These are phyloP conservation scores for Hemicentrotus pulcherrimus DNA, from an alignment of 35 echinoderm and acorn worm genomes.

Conservation along the genomic window DNA sequence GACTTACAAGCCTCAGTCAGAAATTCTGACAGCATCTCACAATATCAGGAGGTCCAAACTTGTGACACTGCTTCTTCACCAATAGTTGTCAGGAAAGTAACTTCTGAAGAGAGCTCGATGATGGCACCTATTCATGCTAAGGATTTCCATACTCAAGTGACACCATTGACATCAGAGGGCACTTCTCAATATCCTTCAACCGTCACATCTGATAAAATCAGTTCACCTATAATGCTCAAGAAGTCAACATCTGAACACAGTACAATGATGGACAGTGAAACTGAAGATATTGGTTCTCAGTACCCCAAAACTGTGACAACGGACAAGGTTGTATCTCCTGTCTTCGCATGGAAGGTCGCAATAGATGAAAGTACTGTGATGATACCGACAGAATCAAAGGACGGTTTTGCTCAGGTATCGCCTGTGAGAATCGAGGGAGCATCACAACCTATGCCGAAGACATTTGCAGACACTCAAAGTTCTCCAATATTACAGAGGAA, in stretches of 20 bases:
- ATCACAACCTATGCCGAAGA: not conserved
- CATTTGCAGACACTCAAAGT: not conserved
- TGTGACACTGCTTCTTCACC: not conserved
- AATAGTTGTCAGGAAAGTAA: not conserved
- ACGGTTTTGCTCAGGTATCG: slow-evolving; percentile 45
- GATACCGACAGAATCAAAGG: not conserved
- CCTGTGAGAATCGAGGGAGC: slow-evolving; percentile 38
- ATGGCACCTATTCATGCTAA: not conserved
- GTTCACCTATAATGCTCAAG: not conserved
- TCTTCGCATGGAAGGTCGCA: not conserved
- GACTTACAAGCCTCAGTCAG: too few relatives aligned
- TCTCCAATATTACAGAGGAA: not conserved
- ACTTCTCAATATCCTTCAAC: not conserved
- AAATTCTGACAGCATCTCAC: not conserved
- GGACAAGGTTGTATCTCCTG: slow-evolving; percentile 20
- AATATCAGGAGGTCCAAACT: not conserved
- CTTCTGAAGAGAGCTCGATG: not conserved
- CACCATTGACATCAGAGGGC: not conserved
- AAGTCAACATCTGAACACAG: not conserved
- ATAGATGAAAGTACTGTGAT: slow-evolving; percentile 1
- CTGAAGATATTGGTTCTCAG: not conserved
- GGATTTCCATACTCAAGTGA: not conserved
- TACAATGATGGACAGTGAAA: not conserved
- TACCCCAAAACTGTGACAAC: not conserved
- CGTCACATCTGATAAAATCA: not conserved